Percentiles rank a stretch among this genome's conserved stretches.
Evolutionary conservation across 2,113 vertebrate genomes (phyloP).

Genomic region (Lampris incognitus): DNA sequence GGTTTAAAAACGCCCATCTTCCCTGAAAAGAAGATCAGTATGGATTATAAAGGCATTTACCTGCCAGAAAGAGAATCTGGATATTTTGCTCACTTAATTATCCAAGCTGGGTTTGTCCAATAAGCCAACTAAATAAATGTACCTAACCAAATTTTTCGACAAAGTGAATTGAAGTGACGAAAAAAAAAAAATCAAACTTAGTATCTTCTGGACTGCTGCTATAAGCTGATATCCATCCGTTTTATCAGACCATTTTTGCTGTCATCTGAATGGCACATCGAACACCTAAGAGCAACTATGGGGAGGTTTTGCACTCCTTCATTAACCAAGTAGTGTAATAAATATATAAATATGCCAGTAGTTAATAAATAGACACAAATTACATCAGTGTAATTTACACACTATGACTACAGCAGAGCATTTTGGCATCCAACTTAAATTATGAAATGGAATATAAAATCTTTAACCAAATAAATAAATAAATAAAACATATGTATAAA

Average conservation of each 20-base stretch:
- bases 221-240: slow-evolving; percentile 45
- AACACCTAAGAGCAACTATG: slow-evolving; percentile 79
- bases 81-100: slow-evolving; percentile 21
- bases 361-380: slow-evolving; percentile 80
- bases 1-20: slow-evolving; percentile 63
- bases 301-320: slow-evolving; percentile 83
- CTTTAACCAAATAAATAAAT: slow-evolving; percentile 65
- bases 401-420: slow-evolving; percentile 70
- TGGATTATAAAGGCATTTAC: slow-evolving; percentile 53
- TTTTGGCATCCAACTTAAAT: slow-evolving; percentile 79
- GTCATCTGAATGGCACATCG: slow-evolving; percentile 67
- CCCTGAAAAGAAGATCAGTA: slow-evolving; percentile 38
- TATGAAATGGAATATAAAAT: slow-evolving; percentile 73
- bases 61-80: slow-evolving; percentile 57
- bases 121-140: slow-evolving; percentile 58
- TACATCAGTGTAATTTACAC: slow-evolving; percentile 75
- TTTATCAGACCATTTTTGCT: slow-evolving; percentile 29
- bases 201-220: slow-evolving; percentile 38
- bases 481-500: slow-evolving; percentile 78
- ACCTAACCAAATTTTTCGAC: slow-evolving; percentile 68
- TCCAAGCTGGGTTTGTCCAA: slow-evolving; percentile 24
- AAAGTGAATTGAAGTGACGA: slow-evolving; percentile 37
- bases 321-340: slow-evolving; percentile 69
- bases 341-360: slow-evolving; percentile 72
- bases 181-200: slow-evolving; percentile 42